Evolutionary conservation across 2,888 invertebrate species (phyloP), one percentile per base, ranked within the genome.

Genomic region (Latrodectus elegans): DNA sequence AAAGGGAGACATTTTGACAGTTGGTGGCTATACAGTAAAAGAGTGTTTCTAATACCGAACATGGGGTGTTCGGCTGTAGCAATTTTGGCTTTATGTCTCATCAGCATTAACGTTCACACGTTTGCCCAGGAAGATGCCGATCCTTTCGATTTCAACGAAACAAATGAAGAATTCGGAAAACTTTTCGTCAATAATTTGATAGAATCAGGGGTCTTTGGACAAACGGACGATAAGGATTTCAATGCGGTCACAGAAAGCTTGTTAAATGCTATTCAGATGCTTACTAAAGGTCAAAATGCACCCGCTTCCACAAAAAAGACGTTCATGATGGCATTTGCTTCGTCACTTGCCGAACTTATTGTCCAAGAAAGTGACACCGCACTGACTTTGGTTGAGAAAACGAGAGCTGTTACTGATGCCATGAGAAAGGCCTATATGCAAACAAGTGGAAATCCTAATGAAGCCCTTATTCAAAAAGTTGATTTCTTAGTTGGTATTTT

Each of bases 1-100:
- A 17, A 73, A 73, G 17, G 55, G 15, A 0, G 73, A 6, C 6
- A 26, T 55, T 73, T 73, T 22, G 26, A 26, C 8, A 1, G 8
- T n/a, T 6, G 15, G 52, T 55, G 14, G 17, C 22, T 22, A 53
- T 73, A 26, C 53, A 17, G 4, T 55, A 55, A 73, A 53, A 17
- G 12, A 26, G 14, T 51, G 12, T 52, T 10, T 52, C 14, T 8
- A 38, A 65, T 17, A 17, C 60, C 64, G 17, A 80, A 74, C 81
- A 81, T 81, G 81, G 81, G 81, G 73, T 81, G 49, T 11, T 22
- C 52, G 65, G 65, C 81, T 67, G 73, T 73, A 73, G 81, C 65
- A 52, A 26, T 81, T 26, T n/a, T 74, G 4, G 74, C 73, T 26
- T 15, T 67, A 26, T 73, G 81, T 22, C 53, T 81, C 52, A 14